Base-by-base conservation (phyloP, 2,797 vertebrate genomes). In the Darevskia nairensis region DNA sequence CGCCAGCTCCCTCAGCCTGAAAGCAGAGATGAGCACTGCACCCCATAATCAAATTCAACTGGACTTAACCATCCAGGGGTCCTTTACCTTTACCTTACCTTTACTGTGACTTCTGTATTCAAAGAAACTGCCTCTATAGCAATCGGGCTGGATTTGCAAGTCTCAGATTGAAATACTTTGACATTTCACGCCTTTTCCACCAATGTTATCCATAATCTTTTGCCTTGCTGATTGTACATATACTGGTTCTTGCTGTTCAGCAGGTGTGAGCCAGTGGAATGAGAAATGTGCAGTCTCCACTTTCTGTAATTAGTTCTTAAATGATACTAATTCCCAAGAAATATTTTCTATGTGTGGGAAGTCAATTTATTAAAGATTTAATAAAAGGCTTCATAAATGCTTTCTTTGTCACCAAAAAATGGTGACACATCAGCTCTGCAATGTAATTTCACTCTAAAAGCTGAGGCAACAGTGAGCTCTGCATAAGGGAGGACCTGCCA, bases 101-200 rank as follows among this genome's bases (percentile, higher is more conserved):
- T 55, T 15, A 15, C 50, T 55, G 59, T 19, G 6, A 61, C 6
- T 6, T 23, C 59, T 19, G 21, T 61, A 61, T 23, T 61, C 6
- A 44, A 32, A 25, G 39, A n/a, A 84, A 35, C 68, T 71, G 7
- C 94, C 95, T 90, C 89, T 29, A 93, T 15, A 83, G 84, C 50
- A 93, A 88, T 93, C 89, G 8, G 32, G 44, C 19, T 93, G 90
- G 86, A 91, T 88, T 91, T 88, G 68, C 59, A 94, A 96, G 93
- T 90, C 80, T 96, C 88, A 82, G 90, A 92, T 87, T 85, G 93
- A 95, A 96, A 91, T 71, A 94, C 93, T 95, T 89, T 96, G 96
- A 95, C 93, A 95, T 96, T 97, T 96, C 86, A 92, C 94, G 93
- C 80, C 39, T 86, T 94, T 93, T 94, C 94, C 89, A 93, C 74